These are phyloP conservation scores for Elymnias hypermnestra DNA, from an alignment of 1,140 invertebrate genomes.

Conservation along the genomic window DNA sequence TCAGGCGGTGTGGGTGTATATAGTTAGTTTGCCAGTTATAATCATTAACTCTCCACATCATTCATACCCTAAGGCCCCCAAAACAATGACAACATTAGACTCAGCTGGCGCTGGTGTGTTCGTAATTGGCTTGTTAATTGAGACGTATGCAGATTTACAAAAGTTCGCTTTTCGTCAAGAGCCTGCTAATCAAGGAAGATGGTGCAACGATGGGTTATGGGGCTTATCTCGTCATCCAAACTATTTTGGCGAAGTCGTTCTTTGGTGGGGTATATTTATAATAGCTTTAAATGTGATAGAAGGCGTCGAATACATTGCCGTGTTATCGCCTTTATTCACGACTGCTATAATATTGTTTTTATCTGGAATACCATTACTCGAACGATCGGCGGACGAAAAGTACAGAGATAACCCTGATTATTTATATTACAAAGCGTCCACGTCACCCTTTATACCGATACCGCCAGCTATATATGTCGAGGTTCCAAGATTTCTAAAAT, in stretches of 20 bases:
- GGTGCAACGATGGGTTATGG: constrained; percentile 95
- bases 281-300: constrained; percentile 91
- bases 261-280: constrained; percentile 96
- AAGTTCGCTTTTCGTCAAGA: constrained; percentile 94
- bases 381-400: constrained; percentile 90
- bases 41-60: constrained; percentile 93
- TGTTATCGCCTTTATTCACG: constrained; percentile 92
- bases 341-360: constrained; percentile 92
- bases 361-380: constrained; percentile 90
- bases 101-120: constrained; percentile 91
- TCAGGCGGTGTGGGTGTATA: constrained; percentile 95
- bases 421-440: constrained; percentile 89
- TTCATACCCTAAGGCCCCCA: constrained; percentile 84
- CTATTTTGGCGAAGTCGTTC: constrained; percentile 95
- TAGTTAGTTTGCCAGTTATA: constrained; percentile 93
- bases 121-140: constrained; percentile 87
- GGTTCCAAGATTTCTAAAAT: constrained; percentile 88
- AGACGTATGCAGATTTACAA: constrained; percentile 93
- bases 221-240: constrained; percentile 93
- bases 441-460: constrained; percentile 91
- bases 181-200: constrained; percentile 90
- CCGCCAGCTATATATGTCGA: constrained; percentile 89
- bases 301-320: constrained; percentile 87
- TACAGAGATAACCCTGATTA: constrained; percentile 90
- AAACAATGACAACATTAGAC: constrained; percentile 89